These are phyloP conservation scores for Thryonomys swinderianus DNA, from an alignment of 2,113 vertebrate genomes.

Conservation along the genomic window DNA sequence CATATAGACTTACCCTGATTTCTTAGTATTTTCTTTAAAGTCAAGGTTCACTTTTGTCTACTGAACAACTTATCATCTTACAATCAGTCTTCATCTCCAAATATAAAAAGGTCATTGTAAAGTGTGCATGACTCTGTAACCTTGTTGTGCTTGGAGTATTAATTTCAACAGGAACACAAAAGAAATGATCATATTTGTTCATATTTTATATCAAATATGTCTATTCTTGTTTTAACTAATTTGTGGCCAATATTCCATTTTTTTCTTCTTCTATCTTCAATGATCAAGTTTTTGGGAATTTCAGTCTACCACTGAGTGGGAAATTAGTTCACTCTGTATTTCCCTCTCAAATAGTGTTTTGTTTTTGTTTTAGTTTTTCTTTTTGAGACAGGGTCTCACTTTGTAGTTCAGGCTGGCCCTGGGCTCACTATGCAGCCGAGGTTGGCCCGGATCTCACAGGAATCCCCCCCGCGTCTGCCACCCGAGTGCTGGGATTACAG, in stretches of 20 bases:
- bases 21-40: not conserved
- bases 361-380: too few species aligned
- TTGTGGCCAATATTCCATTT: constrained; percentile 15
- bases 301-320: not conserved
- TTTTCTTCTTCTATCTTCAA: not conserved
- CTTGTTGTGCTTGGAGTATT: not conserved
- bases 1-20: not conserved
- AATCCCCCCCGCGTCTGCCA: too few species aligned
- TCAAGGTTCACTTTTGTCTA: constrained; percentile 11
- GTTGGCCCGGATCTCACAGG: too few species aligned
- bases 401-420: too few species aligned
- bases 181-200: not conserved
- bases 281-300: constrained; percentile 11
- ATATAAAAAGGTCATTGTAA: not conserved
- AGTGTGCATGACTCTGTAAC: not conserved
- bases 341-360: not conserved
- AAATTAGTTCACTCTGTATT: not conserved
- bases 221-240: not conserved
- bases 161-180: not conserved
- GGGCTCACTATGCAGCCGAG: too few species aligned
- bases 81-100: not conserved
- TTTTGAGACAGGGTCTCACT: too few species aligned
- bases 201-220: not conserved
- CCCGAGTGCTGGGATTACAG: too few species aligned
- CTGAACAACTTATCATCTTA: not conserved